These are phyloP conservation scores for Paramormyrops hopkinsi DNA, from an alignment of 2,797 vertebrate genomes.

Conservation along the genomic window DNA sequence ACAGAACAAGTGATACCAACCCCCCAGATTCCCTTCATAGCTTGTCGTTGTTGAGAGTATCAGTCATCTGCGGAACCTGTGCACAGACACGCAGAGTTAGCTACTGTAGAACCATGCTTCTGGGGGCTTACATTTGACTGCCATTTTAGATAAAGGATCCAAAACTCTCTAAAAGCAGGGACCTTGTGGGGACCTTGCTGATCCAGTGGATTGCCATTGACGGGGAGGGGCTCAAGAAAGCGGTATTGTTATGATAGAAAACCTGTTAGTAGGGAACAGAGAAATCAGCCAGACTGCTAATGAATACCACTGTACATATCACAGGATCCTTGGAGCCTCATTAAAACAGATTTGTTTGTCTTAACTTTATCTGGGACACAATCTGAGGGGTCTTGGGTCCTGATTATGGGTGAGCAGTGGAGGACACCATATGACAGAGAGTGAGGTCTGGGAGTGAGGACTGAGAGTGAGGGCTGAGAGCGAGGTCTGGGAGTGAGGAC, in stretches of 20 bases:
- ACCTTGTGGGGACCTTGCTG: background rate
- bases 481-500: too few species aligned
- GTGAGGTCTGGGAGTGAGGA: background rate
- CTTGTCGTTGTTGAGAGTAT: background rate
- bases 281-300: background rate
- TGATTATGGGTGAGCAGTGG: constrained; percentile 62
- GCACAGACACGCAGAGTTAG: background rate
- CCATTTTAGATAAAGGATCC: background rate
- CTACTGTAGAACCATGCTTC: background rate
- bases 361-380: background rate
- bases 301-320: background rate
- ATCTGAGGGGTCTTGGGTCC: constrained; percentile 40
- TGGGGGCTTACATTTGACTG: background rate
- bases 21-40: background rate
- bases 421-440: constrained; percentile 24
- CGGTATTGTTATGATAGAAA: background rate
- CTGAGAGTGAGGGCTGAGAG: too few species aligned
- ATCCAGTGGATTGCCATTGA: background rate
- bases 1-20: background rate
- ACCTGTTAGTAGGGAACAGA: background rate
- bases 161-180: background rate
- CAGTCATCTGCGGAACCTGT: background rate
- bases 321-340: background rate
- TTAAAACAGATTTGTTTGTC: background rate
- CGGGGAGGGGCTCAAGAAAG: background rate